Evolutionary conservation across 2,797 vertebrate species (phyloP).

Genomic region (Ctenopoma kingsleyae): DNA sequence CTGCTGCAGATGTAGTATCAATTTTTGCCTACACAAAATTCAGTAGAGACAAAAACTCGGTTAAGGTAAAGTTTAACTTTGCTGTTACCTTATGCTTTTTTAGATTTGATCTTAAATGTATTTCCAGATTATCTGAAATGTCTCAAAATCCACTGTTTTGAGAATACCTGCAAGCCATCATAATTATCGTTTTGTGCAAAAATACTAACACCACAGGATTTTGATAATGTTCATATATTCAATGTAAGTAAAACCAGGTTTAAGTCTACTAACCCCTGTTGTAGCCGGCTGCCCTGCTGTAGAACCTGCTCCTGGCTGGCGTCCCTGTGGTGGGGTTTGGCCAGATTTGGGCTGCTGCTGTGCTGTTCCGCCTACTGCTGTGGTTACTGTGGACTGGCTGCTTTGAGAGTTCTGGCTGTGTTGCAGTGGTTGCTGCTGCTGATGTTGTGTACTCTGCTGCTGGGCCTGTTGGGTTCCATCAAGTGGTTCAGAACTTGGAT

Average conservation of each 20-base stretch:
- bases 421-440: conserved; percentile 77
- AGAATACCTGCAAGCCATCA: too few species aligned
- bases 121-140: background rate
- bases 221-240: background rate
- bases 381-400: conserved; percentile 71
- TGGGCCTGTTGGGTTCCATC: conserved; percentile 72
- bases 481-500: conserved; percentile 76
- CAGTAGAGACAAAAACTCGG: conserved; percentile 16
- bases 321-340: conserved; percentile 75
- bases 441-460: conserved; percentile 65
- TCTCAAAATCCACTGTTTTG: too few species aligned
- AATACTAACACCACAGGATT: too few species aligned
- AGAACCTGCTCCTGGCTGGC: conserved; percentile 77
- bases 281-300: conserved; percentile 78
- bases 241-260: background rate
- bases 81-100: background rate
- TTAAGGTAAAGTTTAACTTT: background rate
- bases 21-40: conserved; percentile 84
- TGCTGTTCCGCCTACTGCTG: conserved; percentile 58
- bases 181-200: too few species aligned
- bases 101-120: background rate
- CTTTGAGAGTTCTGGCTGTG: conserved; percentile 71
- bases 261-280: conserved; percentile 83
- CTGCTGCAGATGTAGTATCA: conserved; percentile 80
- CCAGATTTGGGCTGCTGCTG: conserved; percentile 83